Base-by-base conservation (phyloP, 2,113 vertebrate genomes). In the Hemicordylus capensis region DNA sequence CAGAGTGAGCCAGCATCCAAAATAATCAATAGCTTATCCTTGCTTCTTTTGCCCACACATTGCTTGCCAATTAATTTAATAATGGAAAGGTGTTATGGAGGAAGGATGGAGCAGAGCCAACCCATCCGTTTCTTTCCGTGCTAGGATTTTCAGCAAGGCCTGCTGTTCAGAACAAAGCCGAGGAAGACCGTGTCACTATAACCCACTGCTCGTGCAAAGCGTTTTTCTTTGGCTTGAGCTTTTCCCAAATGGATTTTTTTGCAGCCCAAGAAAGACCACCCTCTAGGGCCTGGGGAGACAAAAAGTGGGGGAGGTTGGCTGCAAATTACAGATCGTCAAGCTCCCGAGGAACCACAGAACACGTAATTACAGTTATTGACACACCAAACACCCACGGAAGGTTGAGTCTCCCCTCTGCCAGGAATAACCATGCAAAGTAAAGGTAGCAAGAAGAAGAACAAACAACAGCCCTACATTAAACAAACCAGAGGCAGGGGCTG, bases 381-480 rank as follows among this genome's bases (percentile, higher is more conserved):
- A 70, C 85, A 83, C 81, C 90, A 88, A 89, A 91, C 87, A 90
- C 83, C 87, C 90, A 90, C 90, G 70, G 87, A 85, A 94, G 63
- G 89, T 64, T 96, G 96, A 91, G 95, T 91, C 93, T 94, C 94
- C 93, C 91, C 93, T 94, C 95, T 63, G 85, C 97, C 96, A 94
- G 95, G 97, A 98, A 97, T 96, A 98, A 96, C 95, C 94, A 90
- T 91, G 54, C 81, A 77, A 94, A 94, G 90, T 74, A 56, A 95
- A 94, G 96, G 95, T 95, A 93, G 89, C 93, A 14, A 74, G n/a
- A 39, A 17, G 51, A 54, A 54, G 51, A 54, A 54, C 12, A 54
- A 54, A 54, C 51, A 54, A 2, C 51, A 95, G 90, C 91, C 90
- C 88, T 91, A 93, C 96, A 96, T 96, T 96, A 97, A 96, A 93